Percentiles rank a stretch among this genome's conserved stretches.
phyloP scores from a whole-genome alignment of 2,113 vertebrate genomes.

The Lipophrys pholis region DNA sequence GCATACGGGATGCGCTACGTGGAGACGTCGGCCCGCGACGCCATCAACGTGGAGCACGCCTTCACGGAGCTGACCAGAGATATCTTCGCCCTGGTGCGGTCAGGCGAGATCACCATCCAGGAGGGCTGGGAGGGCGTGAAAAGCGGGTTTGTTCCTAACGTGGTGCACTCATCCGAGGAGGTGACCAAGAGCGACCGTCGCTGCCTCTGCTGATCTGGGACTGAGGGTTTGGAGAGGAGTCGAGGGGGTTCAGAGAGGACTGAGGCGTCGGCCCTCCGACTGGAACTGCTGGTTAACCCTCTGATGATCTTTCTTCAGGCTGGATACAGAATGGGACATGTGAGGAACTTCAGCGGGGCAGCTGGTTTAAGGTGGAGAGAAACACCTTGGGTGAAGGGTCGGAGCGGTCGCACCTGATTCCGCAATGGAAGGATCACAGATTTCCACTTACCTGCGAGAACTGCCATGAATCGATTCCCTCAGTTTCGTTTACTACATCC shows the following conservation, averaged over 20 bases:
- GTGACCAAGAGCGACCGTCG: conserved; percentile 95
- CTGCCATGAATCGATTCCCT: conserved; percentile 18
- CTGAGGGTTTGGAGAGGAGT: background rate
- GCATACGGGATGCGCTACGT: conserved; percentile 97
- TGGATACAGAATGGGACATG: conserved; percentile 19
- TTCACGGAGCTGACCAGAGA: conserved; percentile 98
- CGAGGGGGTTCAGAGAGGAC: conserved; percentile 46
- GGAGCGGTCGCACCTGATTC: conserved; percentile 23
- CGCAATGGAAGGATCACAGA: conserved; percentile 32
- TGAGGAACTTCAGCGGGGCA: conserved; percentile 10
- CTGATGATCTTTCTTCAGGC: conserved; percentile 35
- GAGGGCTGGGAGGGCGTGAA: conserved; percentile 99
- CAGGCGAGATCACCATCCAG: conserved; percentile 96
- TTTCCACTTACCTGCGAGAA: conserved; percentile 12
- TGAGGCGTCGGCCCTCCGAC: conserved; percentile 31
- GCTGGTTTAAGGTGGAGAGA: background rate
- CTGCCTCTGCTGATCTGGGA: conserved; percentile 91
- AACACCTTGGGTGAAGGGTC: conserved; percentile 24
- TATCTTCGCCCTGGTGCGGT: conserved; percentile 96
- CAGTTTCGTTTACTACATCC: conserved; percentile 1
- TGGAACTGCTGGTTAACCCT: conserved; percentile 35
- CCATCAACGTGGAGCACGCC: conserved; percentile 96
- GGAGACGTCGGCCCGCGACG: conserved; percentile 97
- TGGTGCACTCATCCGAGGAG: conserved; percentile 97
- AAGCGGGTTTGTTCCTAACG: conserved; percentile 97